phyloP scores from a whole-genome alignment of 2,888 invertebrate species.

The Mystacides longicornis region DNA sequence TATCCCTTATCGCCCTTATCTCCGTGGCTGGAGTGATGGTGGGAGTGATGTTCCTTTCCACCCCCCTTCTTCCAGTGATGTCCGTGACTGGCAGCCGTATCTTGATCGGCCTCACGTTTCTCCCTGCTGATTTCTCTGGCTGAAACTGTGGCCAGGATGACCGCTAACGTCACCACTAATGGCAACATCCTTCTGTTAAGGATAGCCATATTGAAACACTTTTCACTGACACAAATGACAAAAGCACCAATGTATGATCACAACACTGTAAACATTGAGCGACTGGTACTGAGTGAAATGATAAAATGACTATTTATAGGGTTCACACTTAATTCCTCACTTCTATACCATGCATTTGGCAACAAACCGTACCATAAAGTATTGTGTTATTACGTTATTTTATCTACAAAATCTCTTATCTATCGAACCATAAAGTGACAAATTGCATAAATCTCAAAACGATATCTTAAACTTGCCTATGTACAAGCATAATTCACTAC shows the following conservation, averaged over 20 bases:
- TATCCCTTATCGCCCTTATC: slow-evolving; percentile 67
- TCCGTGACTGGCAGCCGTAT: slow-evolving; percentile 38
- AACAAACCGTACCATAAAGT: slow-evolving; percentile 13
- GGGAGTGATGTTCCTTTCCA: slow-evolving; percentile 58
- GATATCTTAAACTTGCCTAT: too few species aligned
- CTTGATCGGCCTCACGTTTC: slow-evolving; percentile 31
- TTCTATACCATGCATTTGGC: slow-evolving; percentile 16
- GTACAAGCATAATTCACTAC: not conserved
- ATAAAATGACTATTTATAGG: slow-evolving; percentile 18
- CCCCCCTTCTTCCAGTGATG: slow-evolving; percentile 55
- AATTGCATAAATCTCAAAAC: slow-evolving; percentile 17
- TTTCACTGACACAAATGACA: slow-evolving; percentile 9
- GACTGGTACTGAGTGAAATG: slow-evolving; percentile 17
- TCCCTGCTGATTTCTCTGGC: slow-evolving; percentile 45
- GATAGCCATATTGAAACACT: slow-evolving; percentile 21
- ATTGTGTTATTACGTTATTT: slow-evolving; percentile 12
- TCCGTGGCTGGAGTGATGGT: slow-evolving; percentile 58
- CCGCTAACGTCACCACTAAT: slow-evolving; percentile 38
- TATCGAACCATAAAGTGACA: slow-evolving; percentile 13
- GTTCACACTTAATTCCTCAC: slow-evolving; percentile 5
- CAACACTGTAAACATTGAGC: slow-evolving; percentile 8
- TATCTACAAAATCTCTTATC: slow-evolving; percentile 10
- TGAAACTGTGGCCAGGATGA: slow-evolving; percentile 47
- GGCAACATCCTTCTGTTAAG: slow-evolving; percentile 20
- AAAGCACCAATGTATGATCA: slow-evolving; percentile 8